phyloP scores from a whole-genome alignment of 2,113 vertebrate species.

The Hippocampus guttulatus region DNA sequence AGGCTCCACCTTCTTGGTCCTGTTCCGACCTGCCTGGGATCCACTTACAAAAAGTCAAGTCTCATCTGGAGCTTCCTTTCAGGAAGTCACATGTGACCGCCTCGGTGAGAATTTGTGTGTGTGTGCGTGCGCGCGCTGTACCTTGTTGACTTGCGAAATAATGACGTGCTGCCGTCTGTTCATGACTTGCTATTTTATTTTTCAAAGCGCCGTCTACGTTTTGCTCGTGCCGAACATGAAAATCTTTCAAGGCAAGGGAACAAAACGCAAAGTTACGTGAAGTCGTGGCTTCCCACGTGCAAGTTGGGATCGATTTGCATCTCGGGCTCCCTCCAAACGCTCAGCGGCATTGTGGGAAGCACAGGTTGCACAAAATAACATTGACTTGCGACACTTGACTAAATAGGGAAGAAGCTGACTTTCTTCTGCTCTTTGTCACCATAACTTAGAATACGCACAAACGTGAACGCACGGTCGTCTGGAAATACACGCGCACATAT shows the following conservation, averaged over 20 bases:
- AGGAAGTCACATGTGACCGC: background rate
- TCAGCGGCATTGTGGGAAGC: constrained; percentile 46
- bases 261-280: constrained; percentile 17
- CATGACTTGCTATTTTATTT: constrained; percentile 46
- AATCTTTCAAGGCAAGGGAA: constrained; percentile 40
- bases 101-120: too few relatives aligned
- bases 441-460: constrained; percentile 59
- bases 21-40: constrained; percentile 36
- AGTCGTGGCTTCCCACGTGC: constrained; percentile 21
- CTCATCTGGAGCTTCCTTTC: constrained; percentile 6
- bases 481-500: constrained; percentile 28
- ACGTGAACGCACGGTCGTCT: constrained; percentile 34
- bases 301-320: constrained; percentile 26
- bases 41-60: constrained; percentile 33
- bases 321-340: constrained; percentile 21
- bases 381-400: constrained; percentile 35
- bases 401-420: constrained; percentile 32
- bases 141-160: background rate
- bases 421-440: constrained; percentile 32
- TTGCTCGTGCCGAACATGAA: constrained; percentile 31
- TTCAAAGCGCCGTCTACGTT: constrained; percentile 38
- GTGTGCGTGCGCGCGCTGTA: too few relatives aligned
- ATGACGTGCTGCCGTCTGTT: constrained; percentile 6
- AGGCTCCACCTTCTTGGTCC: constrained; percentile 23
- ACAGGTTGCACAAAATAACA: constrained; percentile 21